Percentiles rank a stretch among this genome's conserved stretches.
phyloP scores from a whole-genome alignment of 2,113 vertebrate species.

The Gorsachius goisagi region DNA sequence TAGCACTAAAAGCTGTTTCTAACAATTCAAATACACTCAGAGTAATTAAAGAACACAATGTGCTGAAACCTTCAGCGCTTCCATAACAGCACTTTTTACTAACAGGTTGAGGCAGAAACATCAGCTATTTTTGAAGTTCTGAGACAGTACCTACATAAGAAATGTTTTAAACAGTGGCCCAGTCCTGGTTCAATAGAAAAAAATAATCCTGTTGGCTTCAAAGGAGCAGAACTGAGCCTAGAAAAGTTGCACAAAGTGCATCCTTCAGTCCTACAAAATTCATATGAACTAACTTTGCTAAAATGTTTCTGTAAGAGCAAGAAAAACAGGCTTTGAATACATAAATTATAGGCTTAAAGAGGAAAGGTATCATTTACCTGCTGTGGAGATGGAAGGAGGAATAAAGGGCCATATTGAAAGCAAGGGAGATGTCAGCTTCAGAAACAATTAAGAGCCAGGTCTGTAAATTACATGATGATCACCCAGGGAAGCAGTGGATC shows the following conservation, averaged over 20 bases:
- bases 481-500: background rate
- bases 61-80: background rate
- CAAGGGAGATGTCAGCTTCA: background rate
- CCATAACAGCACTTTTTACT: background rate
- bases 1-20: conserved; percentile 7
- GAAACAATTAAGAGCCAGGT: background rate
- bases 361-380: background rate
- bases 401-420: background rate
- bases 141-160: background rate
- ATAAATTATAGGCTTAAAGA: background rate
- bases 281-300: background rate
- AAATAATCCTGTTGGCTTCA: background rate
- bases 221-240: background rate
- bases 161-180: background rate
- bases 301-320: background rate
- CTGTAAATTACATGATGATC: background rate
- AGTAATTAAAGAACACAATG: conserved; percentile 32
- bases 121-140: background rate
- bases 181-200: background rate
- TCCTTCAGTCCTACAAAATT: background rate
- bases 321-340: background rate
- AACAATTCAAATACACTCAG: background rate
- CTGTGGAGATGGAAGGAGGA: background rate
- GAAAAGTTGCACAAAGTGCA: background rate
- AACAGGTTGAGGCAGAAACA: background rate